Evolutionary conservation across 2,888 invertebrate species (phyloP).

Genomic region (Nomada fucata): DNA sequence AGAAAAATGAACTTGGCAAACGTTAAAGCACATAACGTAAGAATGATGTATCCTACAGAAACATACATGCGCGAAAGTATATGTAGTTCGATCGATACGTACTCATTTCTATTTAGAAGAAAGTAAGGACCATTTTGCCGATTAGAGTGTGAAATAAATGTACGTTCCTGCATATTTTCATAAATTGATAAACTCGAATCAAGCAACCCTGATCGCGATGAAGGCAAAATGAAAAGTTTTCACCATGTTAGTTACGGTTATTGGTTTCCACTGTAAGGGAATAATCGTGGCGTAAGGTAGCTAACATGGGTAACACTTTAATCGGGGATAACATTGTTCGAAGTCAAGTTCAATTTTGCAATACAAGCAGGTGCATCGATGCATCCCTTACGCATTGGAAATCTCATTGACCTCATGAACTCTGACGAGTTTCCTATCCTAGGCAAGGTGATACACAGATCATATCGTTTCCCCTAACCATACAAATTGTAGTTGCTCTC

Average conservation of each 20-base stretch:
- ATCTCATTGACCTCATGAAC: slow-evolving; percentile 55
- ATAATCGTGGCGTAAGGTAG: slow-evolving; percentile 24
- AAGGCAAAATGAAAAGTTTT: slow-evolving; percentile 1
- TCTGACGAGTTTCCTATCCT: slow-evolving; percentile 14
- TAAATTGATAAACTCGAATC: too few relatives aligned
- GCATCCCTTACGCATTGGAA: slow-evolving; percentile 31
- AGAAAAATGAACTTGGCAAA: not conserved
- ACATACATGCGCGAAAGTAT: not conserved
- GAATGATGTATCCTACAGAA: not conserved
- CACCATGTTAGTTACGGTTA: slow-evolving; percentile 20
- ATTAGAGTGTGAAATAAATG: too few relatives aligned
- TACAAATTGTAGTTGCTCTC: not conserved
- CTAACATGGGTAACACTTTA: slow-evolving; percentile 25
- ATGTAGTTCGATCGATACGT: not conserved
- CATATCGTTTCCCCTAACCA: too few relatives aligned
- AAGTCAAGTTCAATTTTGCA: slow-evolving; percentile 52
- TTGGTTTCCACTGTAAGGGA: slow-evolving; percentile 7
- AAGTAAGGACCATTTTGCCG: too few relatives aligned
- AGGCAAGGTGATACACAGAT: too few relatives aligned
- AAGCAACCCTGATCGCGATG: too few relatives aligned
- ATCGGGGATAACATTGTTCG: slow-evolving; percentile 33
- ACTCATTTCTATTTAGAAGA: too few relatives aligned
- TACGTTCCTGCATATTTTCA: too few relatives aligned
- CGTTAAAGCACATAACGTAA: not conserved
- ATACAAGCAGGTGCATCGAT: slow-evolving; percentile 27